These are phyloP conservation scores for Gorsachius magnificus DNA, from an alignment of 2,797 vertebrate genomes.

Conservation along the genomic window DNA sequence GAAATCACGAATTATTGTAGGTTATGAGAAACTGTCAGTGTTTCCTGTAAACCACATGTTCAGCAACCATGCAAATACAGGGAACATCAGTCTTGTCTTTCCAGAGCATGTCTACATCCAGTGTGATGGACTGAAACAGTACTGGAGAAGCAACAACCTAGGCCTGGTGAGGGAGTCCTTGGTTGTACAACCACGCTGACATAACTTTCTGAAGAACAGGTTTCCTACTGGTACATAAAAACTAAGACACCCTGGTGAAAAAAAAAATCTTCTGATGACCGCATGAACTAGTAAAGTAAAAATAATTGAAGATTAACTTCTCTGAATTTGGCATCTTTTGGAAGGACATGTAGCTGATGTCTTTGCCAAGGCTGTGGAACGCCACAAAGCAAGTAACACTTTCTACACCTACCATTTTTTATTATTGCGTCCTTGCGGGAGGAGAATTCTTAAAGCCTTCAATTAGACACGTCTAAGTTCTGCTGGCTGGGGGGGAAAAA, in stretches of 20 bases:
- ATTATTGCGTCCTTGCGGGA: not conserved
- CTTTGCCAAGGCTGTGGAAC: not conserved
- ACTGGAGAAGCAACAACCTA: not conserved
- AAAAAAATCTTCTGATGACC: not conserved
- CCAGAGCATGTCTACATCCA: not conserved
- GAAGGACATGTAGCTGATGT: not conserved
- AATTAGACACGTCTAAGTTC: not conserved
- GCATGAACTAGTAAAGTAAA: not conserved
- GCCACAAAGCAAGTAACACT: not conserved
- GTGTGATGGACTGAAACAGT: not conserved
- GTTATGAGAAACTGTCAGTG: not conserved
- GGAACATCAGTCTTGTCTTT: not conserved
- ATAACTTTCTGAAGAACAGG: not conserved
- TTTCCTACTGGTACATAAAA: not conserved
- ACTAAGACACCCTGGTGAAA: not conserved
- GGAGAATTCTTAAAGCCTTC: not conserved
- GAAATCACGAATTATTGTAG: not conserved
- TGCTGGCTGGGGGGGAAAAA: not conserved
- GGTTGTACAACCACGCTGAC: fast-evolving
- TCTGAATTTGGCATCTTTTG: not conserved
- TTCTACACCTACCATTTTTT: not conserved
- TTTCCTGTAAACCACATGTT: not conserved
- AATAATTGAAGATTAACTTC: not conserved
- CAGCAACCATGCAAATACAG: not conserved
- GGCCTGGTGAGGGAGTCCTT: not conserved